These are phyloP conservation scores for Zaprionus inermis DNA, from an alignment of 1,140 invertebrate genomes.

Conservation along the genomic window DNA sequence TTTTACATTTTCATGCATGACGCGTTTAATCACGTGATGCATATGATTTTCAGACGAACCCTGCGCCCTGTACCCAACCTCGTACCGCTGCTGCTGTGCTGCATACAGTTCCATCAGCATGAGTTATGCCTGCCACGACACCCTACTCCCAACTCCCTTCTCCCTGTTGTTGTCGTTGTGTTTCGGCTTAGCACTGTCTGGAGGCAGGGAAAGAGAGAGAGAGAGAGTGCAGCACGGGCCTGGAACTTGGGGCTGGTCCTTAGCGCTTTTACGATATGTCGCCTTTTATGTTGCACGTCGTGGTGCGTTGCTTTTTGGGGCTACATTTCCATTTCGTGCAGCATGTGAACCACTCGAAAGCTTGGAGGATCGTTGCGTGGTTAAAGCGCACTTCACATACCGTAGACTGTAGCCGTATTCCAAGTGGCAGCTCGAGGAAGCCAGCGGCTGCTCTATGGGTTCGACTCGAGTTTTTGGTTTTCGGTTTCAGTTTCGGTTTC, in stretches of 20 bases:
- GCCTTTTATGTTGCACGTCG: constrained; percentile 66
- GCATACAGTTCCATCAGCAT: constrained; percentile 82
- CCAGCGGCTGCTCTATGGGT: constrained; percentile 15
- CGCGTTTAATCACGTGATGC: constrained; percentile 83
- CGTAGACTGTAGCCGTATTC: constrained; percentile 50
- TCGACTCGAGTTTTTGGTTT: background rate
- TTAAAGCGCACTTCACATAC: constrained; percentile 69
- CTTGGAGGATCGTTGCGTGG: constrained; percentile 79
- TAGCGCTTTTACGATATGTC: constrained; percentile 67
- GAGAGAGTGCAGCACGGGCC: background rate
- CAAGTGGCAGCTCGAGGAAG: constrained; percentile 37
- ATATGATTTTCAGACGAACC: constrained; percentile 72
- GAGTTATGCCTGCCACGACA: constrained; percentile 79
- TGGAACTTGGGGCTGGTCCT: constrained; percentile 46
- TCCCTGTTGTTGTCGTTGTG: constrained; percentile 25
- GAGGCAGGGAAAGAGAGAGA: too few species aligned
- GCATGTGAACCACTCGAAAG: constrained; percentile 61
- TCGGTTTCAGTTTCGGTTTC: constrained; percentile 28
- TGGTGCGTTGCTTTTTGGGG: constrained; percentile 21
- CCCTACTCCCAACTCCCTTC: too few species aligned
- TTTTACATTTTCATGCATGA: constrained; percentile 83
- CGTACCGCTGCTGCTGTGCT: constrained; percentile 36
- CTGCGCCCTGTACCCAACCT: background rate
- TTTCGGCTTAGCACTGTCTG: constrained; percentile 74
- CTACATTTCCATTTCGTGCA: constrained; percentile 19